Evolutionary conservation across 1,140 invertebrate species (phyloP).

Genomic region (Pogonomyrmex barbatus): DNA sequence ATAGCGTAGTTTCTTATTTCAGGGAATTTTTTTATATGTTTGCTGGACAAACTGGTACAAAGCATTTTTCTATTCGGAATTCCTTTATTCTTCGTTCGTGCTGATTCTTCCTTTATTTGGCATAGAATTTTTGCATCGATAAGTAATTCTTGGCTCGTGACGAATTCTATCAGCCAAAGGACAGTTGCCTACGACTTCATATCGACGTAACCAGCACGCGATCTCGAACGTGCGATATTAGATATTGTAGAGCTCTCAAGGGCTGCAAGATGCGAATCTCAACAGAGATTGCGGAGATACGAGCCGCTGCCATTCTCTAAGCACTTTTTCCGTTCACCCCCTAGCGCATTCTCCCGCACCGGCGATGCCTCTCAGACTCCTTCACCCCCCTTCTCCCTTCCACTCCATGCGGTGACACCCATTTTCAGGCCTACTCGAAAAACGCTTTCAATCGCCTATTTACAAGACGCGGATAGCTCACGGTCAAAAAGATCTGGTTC

Average conservation of each 20-base stretch:
- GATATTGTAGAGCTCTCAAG: conserved; percentile 80
- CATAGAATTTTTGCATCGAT: neutral
- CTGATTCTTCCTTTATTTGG: neutral
- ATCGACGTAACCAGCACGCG: conserved; percentile 38
- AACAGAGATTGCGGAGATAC: conserved; percentile 84
- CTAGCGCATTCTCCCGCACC: conserved; percentile 15
- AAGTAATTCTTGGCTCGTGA: neutral
- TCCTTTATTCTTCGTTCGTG: neutral
- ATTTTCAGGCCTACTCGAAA: conserved; percentile 74
- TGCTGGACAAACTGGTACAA: neutral
- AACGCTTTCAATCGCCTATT: conserved; percentile 78
- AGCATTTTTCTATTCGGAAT: neutral
- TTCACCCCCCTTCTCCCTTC: conserved; percentile 12
- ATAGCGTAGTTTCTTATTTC: neutral
- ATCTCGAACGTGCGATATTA: conserved; percentile 80
- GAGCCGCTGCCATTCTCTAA: conserved; percentile 76
- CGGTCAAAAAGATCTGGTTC: conserved; percentile 84
- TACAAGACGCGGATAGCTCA: conserved; percentile 80
- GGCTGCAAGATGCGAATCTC: conserved; percentile 81
- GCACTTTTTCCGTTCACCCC: conserved; percentile 63
- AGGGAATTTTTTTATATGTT: neutral
- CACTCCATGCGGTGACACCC: conserved; percentile 38
- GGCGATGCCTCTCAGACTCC: conserved; percentile 46
- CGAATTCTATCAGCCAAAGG: neutral
- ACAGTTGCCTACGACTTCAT: conserved; percentile 18